Conservation (phyloP, 2,113 vertebrate genomes). For the Falco punctatus region DNA sequence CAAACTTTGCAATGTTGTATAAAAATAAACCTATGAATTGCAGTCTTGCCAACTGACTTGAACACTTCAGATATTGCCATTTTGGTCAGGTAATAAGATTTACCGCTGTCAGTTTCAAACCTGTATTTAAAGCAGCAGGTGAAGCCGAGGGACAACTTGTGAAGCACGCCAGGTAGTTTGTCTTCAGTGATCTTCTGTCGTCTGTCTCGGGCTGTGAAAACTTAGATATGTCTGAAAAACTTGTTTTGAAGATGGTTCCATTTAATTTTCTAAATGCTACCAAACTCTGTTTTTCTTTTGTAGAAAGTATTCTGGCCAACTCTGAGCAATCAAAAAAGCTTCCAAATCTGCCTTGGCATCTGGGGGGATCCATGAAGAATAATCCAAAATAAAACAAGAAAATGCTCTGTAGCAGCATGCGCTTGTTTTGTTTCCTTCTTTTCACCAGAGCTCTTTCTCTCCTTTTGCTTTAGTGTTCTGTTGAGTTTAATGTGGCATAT, state of each 20-base stretch:
- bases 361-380: neutral
- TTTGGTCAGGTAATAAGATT: neutral
- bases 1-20: neutral
- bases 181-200: neutral
- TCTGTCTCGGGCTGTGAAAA: neutral
- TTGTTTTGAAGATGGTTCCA: neutral
- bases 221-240: neutral
- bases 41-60: neutral
- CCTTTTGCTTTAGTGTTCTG: neutral
- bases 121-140: neutral
- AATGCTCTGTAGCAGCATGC: neutral
- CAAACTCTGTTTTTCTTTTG: neutral
- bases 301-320: neutral
- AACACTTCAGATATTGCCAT: neutral
- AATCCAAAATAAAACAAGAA: slow-evolving; percentile 21
- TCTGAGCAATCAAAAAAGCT: neutral
- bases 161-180: neutral
- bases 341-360: neutral
- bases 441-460: neutral
- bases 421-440: neutral
- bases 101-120: neutral
- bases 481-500: neutral
- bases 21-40: neutral
- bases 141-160: neutral
- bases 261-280: neutral